Evolutionary conservation across 2,113 vertebrate species (phyloP), one percentile per base, ranked within the genome.

Genomic region (Chroicocephalus ridibundus): DNA sequence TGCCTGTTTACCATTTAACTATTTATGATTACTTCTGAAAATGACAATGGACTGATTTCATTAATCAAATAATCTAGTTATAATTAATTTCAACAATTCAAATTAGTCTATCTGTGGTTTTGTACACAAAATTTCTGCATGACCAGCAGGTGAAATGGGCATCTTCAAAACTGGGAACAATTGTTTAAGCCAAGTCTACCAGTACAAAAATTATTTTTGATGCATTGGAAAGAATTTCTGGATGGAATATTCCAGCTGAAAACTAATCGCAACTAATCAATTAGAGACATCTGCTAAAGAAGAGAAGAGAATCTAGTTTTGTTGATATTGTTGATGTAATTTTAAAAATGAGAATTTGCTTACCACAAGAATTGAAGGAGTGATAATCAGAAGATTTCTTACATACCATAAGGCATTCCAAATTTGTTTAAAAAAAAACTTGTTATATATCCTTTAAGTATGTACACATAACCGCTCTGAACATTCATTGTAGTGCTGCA

Each of bases 41-140:
- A 65, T 47, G 4, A 62, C 1, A 14, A 36, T 54, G 21, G 32
- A 92, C 54, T 16, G 0, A 74, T 81, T 88, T 76, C 9, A 46
- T 79, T 80, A 83, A 15, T 78, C 17, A 86, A 58, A 68, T 57
- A 80, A 71, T 29, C 15, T 54, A 44, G 11, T 49, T 52, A 27
- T 29, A 66, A 66, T 79, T 47, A 86, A 84, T 13, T 93, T 93
- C 25, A 88, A 77, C 57, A 91, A 96, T 88, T 78, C 49, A 93
- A 58, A 86, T 71, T 68, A 86, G 88, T 69, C 17, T 82, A 40
- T 74, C 6, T 61, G 34, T 93, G 86, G n/a, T 96, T 81, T 96
- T 74, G 9, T 46, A 46, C 31, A 32, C 38, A 86, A 47, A 40
- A 66, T 86, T 91, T 57, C 60, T 89, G 62, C 42, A 65, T 62